Percentiles rank a stretch among this genome's conserved stretches.
Conservation (phyloP, 2,888 invertebrate species). For the Phoenoteleia sp. region DNA sequence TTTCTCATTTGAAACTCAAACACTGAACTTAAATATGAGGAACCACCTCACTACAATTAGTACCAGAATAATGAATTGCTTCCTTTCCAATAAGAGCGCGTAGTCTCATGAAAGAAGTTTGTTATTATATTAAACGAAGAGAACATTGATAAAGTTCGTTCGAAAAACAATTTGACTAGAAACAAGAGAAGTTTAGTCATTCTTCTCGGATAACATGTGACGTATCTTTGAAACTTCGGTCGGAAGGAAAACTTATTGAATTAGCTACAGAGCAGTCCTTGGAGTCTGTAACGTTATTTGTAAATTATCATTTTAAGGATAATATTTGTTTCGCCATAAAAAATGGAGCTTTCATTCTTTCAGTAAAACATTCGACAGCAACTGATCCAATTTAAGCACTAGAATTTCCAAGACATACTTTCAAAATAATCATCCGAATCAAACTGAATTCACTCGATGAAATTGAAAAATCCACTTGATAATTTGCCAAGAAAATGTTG, state of each 20-base stretch:
- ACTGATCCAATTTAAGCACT: constrained; percentile 19
- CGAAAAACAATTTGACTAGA: constrained; percentile 20
- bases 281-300: too few species aligned
- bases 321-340: not conserved
- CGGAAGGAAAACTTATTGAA: constrained; percentile 13
- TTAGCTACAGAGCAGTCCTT: constrained; percentile 9
- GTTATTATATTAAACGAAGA: constrained; percentile 13
- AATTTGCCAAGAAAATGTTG: constrained; percentile 61
- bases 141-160: constrained; percentile 33
- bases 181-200: constrained; percentile 16
- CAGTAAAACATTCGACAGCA: not conserved
- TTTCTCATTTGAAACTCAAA: too few species aligned
- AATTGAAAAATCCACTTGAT: constrained; percentile 61
- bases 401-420: constrained; percentile 20
- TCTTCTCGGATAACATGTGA: constrained; percentile 32
- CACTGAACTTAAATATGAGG: too few species aligned
- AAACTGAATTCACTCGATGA: constrained; percentile 42
- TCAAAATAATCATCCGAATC: constrained; percentile 45
- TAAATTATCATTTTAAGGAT: constrained; percentile 17
- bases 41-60: too few species aligned
- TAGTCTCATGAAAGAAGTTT: constrained; percentile 35
- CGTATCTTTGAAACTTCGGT: constrained; percentile 12
- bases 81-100: too few species aligned
- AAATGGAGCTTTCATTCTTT: not conserved
- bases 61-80: too few species aligned